phyloP scores from a whole-genome alignment of 2,797 vertebrate genomes.

The Galaxias olidus region DNA sequence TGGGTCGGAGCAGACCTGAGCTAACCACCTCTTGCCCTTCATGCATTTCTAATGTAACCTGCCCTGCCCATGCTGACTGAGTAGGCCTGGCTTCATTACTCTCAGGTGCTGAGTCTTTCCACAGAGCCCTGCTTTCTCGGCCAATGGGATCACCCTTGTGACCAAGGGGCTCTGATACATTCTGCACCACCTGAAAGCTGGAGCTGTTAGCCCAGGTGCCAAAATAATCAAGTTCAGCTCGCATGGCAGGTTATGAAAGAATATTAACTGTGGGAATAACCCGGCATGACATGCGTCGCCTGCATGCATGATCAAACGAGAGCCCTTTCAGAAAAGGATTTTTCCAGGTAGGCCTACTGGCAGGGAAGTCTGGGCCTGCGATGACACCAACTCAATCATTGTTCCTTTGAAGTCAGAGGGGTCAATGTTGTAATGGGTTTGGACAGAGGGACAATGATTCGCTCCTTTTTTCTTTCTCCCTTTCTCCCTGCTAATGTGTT shows the following conservation, averaged over 20 bases:
- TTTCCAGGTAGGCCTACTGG: constrained; percentile 77
- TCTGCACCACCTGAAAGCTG: constrained; percentile 71
- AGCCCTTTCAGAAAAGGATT: constrained; percentile 65
- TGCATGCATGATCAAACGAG: constrained; percentile 76
- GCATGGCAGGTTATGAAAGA: constrained; percentile 84
- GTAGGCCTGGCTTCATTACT: constrained; percentile 73
- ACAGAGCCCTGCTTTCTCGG: constrained; percentile 73
- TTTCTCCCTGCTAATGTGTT: constrained; percentile 68
- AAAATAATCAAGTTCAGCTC: constrained; percentile 83
- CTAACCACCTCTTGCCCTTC: constrained; percentile 78
- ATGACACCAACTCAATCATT: constrained; percentile 77
- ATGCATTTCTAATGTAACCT: constrained; percentile 77
- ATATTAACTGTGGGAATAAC: constrained; percentile 86
- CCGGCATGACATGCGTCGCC: constrained; percentile 78
- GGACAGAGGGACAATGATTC: constrained; percentile 72
- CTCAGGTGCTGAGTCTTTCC: constrained; percentile 75
- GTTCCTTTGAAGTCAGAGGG: constrained; percentile 73
- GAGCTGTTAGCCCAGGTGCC: constrained; percentile 79
- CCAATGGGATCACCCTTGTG: constrained; percentile 72
- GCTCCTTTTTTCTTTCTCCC: constrained; percentile 36
- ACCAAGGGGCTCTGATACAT: constrained; percentile 72
- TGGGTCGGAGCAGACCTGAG: constrained; percentile 68
- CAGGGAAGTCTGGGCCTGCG: constrained; percentile 64
- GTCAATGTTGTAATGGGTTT: constrained; percentile 75
- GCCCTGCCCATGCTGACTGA: constrained; percentile 65